Percentiles rank a stretch among this genome's conserved stretches.
Conservation (phyloP, 2,888 invertebrate species). For the Phragmatobia fuliginosa region DNA sequence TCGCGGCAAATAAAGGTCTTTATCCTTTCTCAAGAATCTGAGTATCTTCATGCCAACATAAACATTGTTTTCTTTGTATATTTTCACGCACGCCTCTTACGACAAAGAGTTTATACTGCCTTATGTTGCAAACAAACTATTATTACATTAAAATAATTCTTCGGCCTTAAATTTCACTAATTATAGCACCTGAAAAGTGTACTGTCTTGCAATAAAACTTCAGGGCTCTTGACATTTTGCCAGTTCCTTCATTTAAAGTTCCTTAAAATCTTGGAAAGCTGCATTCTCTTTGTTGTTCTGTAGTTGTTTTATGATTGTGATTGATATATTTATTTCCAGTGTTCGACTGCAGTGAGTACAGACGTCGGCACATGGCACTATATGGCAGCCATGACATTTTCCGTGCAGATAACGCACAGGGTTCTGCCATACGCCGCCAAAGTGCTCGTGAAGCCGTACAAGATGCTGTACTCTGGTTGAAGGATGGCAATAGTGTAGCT, state of each 20-base stretch:
- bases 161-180: background rate
- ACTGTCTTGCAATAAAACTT: slow-evolving; percentile 9
- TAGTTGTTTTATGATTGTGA: slow-evolving; percentile 9
- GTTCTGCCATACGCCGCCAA: slow-evolving; percentile 92
- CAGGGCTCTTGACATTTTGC: slow-evolving; percentile 16
- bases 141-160: background rate
- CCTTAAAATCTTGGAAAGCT: background rate
- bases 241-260: slow-evolving; percentile 7
- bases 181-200: background rate
- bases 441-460: slow-evolving; percentile 94
- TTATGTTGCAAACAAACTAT: background rate
- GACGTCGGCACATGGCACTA: slow-evolving; percentile 92
- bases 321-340: slow-evolving; percentile 86
- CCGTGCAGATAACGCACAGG: slow-evolving; percentile 93
- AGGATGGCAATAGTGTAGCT: slow-evolving; percentile 92
- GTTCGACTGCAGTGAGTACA: slow-evolving; percentile 97
- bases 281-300: background rate
- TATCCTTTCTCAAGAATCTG: too few species aligned
- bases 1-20: too few species aligned
- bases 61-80: too few species aligned
- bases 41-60: too few species aligned
- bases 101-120: background rate
- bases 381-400: slow-evolving; percentile 96
- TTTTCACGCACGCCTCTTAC: background rate
- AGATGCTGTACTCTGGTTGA: slow-evolving; percentile 94